Evolutionary conservation across 1,140 invertebrate species (phyloP).

Genomic region (Geopemphigus sp.): DNA sequence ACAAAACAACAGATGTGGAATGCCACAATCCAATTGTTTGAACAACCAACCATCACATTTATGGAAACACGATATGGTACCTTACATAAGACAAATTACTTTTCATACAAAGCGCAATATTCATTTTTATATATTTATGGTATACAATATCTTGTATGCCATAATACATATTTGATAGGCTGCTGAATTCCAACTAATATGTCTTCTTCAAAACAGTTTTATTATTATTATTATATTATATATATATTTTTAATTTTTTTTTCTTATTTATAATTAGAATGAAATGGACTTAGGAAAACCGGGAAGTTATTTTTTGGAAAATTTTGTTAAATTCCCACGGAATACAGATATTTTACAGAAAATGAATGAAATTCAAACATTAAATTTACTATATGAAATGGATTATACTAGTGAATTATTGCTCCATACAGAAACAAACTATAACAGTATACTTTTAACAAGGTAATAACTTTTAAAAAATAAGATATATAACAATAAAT

Average conservation of each 20-base stretch:
- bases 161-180: too few relatives aligned
- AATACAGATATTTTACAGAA: not conserved
- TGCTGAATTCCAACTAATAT: too few relatives aligned
- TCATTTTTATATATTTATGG: too few relatives aligned
- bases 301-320: conserved; percentile 30
- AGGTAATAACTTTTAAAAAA: not conserved
- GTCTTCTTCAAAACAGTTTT: too few relatives aligned
- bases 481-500: not conserved
- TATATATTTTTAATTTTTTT: not conserved
- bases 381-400: conserved; percentile 36
- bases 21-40: conserved; percentile 57
- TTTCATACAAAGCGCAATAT: too few relatives aligned
- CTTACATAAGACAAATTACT: conserved; percentile 11
- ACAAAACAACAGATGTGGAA: conserved; percentile 57
- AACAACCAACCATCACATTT: conserved; percentile 55
- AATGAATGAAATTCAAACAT: not conserved
- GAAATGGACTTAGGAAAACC: conserved; percentile 11
- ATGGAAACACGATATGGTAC: conserved; percentile 57
- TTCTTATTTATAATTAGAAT: not conserved
- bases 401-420: conserved; percentile 30
- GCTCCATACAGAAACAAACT: not conserved
- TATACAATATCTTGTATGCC: not conserved
- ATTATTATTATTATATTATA: too few relatives aligned
- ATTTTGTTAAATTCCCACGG: conserved; percentile 21
- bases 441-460: not conserved